Conservation (phyloP, 2,113 vertebrate species). For the Cercopithecus mona region DNA sequence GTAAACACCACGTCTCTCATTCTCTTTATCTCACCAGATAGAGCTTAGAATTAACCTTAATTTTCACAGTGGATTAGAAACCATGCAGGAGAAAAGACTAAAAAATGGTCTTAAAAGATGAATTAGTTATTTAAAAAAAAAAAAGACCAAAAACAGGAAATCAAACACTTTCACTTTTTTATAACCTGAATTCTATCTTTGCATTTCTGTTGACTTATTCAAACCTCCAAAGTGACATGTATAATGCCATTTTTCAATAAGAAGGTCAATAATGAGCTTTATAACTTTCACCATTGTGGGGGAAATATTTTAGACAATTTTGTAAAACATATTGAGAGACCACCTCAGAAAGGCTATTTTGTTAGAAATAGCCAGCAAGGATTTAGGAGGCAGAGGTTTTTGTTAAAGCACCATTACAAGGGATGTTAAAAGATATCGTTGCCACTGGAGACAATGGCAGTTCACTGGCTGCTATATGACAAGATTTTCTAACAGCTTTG, state of each 20-base stretch:
- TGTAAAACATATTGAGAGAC: neutral
- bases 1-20: fast-evolving
- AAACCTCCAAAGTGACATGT: neutral
- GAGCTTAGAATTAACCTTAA: neutral
- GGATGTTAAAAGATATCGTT: neutral
- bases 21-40: neutral
- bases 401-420: neutral
- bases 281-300: neutral
- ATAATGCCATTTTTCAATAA: neutral
- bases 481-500: neutral
- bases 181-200: neutral
- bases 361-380: neutral
- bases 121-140: neutral
- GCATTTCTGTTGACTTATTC: neutral
- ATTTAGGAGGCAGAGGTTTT: neutral
- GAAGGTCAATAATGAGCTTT: neutral
- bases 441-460: fast-evolving
- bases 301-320: neutral
- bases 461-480: fast-evolving
- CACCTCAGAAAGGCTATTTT: neutral
- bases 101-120: neutral
- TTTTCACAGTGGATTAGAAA: neutral
- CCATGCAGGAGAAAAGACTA: neutral
- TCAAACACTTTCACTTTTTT: neutral
- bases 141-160: fast-evolving